These are phyloP conservation scores for Pheosia tremula DNA, from an alignment of 2,888 invertebrate genomes.

Conservation along the genomic window DNA sequence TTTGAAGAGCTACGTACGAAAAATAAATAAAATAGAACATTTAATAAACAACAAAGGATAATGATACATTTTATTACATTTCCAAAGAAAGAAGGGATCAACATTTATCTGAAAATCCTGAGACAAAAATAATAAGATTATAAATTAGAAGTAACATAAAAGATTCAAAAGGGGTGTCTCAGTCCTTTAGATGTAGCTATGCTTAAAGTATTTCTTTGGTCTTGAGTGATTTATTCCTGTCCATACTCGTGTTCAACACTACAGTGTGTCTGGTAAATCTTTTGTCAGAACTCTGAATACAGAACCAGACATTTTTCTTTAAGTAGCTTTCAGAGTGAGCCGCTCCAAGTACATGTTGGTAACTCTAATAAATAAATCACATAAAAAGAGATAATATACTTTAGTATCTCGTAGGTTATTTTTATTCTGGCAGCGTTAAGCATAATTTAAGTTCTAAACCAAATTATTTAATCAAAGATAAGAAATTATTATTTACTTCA, in stretches of 20 bases:
- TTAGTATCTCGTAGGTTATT: too few relatives aligned
- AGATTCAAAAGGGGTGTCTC: not conserved
- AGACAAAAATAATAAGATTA: not conserved
- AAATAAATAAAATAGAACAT: not conserved
- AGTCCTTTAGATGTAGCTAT: not conserved
- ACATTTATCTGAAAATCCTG: not conserved
- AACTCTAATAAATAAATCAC: too few relatives aligned
- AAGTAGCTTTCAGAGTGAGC: not conserved
- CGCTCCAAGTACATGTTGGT: too few relatives aligned
- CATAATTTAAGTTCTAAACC: too few relatives aligned
- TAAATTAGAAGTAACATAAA: not conserved
- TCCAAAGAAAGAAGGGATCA: not conserved
- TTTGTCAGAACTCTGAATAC: not conserved
- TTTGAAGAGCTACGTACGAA: not conserved
- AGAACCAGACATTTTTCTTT: not conserved
- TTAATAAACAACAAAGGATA: not conserved
- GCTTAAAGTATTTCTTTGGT: conserved; percentile 3
- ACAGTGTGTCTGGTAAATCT: not conserved
- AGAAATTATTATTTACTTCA: too few relatives aligned
- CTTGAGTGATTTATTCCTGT: conserved; percentile 5
- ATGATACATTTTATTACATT: too few relatives aligned
- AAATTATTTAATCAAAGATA: too few relatives aligned
- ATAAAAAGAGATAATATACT: too few relatives aligned
- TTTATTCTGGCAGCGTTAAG: too few relatives aligned
- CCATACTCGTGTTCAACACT: not conserved